Conservation (phyloP, 2,797 vertebrate species). For the Pseudotriccus pelzelni region DNA sequence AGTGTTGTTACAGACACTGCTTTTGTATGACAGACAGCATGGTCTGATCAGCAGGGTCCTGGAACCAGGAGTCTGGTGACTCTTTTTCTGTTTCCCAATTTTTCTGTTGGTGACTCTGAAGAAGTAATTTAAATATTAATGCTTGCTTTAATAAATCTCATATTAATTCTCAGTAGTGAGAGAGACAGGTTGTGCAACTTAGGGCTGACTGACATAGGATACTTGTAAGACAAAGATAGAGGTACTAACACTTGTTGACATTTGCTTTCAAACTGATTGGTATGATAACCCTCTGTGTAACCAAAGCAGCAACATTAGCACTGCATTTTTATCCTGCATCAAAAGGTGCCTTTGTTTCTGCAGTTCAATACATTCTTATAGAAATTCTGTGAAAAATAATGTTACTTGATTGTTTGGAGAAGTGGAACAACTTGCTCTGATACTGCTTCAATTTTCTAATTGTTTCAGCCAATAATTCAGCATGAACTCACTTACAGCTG, state of each 20-base stretch:
- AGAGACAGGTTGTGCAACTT: not conserved
- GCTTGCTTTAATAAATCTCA: not conserved
- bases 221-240: not conserved
- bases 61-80: not conserved
- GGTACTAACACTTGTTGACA: slow-evolving; percentile 16
- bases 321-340: not conserved
- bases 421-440: not conserved
- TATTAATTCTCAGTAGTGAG: not conserved
- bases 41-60: not conserved
- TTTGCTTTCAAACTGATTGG: slow-evolving; percentile 14
- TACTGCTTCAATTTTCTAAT: slow-evolving; percentile 15
- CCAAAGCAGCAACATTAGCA: not conserved
- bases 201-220: not conserved
- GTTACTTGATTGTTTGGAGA: not conserved
- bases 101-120: not conserved
- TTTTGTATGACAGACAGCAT: not conserved
- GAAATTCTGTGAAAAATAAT: slow-evolving; percentile 23
- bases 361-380: not conserved
- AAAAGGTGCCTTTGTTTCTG: slow-evolving; percentile 16
- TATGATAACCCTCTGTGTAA: not conserved
- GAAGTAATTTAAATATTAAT: not conserved
- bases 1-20: not conserved
- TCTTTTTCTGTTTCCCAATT: not conserved
- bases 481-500: not conserved
- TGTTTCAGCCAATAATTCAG: not conserved